Conservation (phyloP, 2,888 invertebrate species). For the Eurytoma californica region DNA sequence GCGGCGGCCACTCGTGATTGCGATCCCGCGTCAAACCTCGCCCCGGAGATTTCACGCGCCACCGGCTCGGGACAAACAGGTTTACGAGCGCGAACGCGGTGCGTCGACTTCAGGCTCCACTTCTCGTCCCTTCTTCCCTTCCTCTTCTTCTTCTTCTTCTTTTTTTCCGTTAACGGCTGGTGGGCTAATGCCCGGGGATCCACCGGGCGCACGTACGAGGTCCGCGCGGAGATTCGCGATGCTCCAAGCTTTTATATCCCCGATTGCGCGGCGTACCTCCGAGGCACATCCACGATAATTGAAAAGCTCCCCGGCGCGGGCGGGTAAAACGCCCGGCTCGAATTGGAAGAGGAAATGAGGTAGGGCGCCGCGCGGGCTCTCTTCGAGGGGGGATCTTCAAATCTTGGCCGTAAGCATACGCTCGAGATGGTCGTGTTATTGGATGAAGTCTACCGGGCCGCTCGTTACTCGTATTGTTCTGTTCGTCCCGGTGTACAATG, state of each 20-base stretch:
- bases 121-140: conserved; percentile 4
- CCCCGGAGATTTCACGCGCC: conserved; percentile 14
- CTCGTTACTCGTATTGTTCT: background rate
- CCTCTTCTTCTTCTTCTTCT: background rate
- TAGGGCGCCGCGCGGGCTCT: background rate
- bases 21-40: conserved; percentile 20
- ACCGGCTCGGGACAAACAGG: conserved; percentile 44
- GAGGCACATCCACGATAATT: conserved; percentile 33
- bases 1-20: background rate
- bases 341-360: conserved; percentile 42
- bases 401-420: background rate
- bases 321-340: background rate
- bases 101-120: no score
- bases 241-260: conserved; percentile 32
- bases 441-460: background rate
- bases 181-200: conserved; percentile 37
- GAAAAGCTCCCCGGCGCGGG: conserved; percentile 24
- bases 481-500: no score
- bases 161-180: no score
- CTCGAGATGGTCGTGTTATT: no score
- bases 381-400: background rate
- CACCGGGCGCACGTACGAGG: conserved; percentile 35
- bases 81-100: conserved; percentile 31
- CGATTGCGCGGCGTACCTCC: conserved; percentile 2
- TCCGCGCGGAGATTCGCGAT: conserved; percentile 18